Conservation (phyloP, 2,888 invertebrate species). For the Sylvicola fuscatus region DNA sequence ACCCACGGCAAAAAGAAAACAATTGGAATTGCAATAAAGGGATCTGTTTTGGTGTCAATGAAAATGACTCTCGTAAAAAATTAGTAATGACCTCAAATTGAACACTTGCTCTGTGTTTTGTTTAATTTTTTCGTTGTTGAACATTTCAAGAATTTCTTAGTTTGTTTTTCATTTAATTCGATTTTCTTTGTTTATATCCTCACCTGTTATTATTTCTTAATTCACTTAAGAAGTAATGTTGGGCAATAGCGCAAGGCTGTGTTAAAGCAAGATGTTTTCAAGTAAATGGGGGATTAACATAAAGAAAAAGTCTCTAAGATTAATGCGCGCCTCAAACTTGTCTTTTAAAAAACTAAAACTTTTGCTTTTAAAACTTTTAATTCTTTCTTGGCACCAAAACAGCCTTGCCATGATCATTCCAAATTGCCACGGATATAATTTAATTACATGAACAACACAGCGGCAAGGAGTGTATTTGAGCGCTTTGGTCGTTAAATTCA, state of each 20-base stretch:
- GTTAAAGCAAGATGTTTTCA: neutral
- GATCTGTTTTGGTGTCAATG: slow-evolving; percentile 23
- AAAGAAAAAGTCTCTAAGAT: slow-evolving; percentile 8
- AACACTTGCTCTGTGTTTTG: slow-evolving; percentile 7
- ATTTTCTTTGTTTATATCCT: neutral
- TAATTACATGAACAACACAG: slow-evolving; percentile 37
- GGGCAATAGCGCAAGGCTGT: too few relatives aligned
- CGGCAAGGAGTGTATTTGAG: slow-evolving; percentile 9
- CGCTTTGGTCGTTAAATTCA: neutral
- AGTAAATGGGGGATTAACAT: slow-evolving; percentile 7
- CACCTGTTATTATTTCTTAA: neutral
- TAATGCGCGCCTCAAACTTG: slow-evolving; percentile 2
- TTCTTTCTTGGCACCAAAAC: slow-evolving; percentile 37
- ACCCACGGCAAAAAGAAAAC: slow-evolving; percentile 2
- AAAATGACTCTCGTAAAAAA: slow-evolving; percentile 4
- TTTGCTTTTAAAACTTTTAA: slow-evolving; percentile 6
- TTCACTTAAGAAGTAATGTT: neutral
- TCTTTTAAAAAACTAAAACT: neutral
- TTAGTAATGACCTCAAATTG: slow-evolving; percentile 7
- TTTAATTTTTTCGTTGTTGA: neutral
- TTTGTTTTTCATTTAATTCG: too few relatives aligned
- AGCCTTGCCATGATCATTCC: slow-evolving; percentile 39
- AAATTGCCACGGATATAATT: slow-evolving; percentile 30
- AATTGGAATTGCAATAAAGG: neutral
- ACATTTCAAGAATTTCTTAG: neutral